These are phyloP conservation scores for Eulemur mongoz DNA, from an alignment of 2,797 vertebrate genomes.

Conservation along the genomic window DNA sequence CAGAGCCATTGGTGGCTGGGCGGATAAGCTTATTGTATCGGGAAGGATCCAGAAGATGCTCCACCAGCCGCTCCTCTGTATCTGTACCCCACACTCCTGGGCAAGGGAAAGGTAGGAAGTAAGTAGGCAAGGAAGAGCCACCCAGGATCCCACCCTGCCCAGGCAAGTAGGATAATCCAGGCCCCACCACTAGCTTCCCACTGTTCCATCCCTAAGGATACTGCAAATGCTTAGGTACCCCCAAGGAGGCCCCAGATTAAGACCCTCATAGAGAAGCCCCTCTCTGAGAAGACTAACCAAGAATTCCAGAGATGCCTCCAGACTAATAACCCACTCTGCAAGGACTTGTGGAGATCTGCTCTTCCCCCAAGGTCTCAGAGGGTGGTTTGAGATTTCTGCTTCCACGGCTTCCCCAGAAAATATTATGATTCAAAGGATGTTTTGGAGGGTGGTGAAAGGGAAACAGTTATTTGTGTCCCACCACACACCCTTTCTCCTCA, in stretches of 20 bases:
- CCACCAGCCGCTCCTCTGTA: slow-evolving; percentile 95
- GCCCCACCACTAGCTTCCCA: background rate
- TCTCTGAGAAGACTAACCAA: background rate
- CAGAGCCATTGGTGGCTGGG: slow-evolving; percentile 94
- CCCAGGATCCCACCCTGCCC: background rate
- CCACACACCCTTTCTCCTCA: background rate
- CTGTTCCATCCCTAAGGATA: background rate
- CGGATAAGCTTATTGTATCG: slow-evolving; percentile 98
- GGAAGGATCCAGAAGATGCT: slow-evolving; percentile 93
- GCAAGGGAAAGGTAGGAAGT: background rate
- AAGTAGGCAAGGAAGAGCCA: background rate
- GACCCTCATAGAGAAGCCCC: background rate
- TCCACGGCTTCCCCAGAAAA: background rate
- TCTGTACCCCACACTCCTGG: slow-evolving; percentile 91
- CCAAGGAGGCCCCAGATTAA: background rate
- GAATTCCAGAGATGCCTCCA: background rate
- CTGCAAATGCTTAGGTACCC: background rate
- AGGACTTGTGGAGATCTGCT: background rate
- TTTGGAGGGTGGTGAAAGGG: background rate
- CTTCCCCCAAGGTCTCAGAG: background rate
- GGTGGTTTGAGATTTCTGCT: background rate
- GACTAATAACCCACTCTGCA: background rate
- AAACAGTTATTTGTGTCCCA: background rate
- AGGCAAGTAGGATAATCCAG: background rate
- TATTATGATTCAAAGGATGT: background rate